Percentiles rank a stretch among this genome's conserved stretches.
Evolutionary conservation across 2,113 vertebrate genomes (phyloP).

Genomic region (Numida meleagris): DNA sequence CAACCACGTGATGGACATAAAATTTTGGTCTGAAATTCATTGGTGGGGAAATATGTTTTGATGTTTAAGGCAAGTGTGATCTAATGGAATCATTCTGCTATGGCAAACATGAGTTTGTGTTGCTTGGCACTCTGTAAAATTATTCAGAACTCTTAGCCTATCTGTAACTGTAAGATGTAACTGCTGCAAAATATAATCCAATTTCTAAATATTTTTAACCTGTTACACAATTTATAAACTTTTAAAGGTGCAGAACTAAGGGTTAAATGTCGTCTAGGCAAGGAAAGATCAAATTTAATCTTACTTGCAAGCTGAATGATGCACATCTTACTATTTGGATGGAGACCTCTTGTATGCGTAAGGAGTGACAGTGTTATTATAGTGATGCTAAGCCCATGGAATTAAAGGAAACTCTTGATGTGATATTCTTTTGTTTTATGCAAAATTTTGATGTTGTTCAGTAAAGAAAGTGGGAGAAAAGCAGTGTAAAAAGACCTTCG

Average conservation of each 20-base stretch:
- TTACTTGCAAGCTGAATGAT: background rate
- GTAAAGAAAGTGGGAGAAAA: background rate
- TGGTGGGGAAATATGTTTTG: conserved; percentile 32
- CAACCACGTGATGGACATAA: conserved; percentile 48
- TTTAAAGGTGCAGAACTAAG: background rate
- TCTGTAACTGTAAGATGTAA: conserved; percentile 12
- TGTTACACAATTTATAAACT: background rate
- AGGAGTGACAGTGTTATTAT: background rate
- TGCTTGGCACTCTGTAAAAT: background rate
- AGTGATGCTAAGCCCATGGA: background rate
- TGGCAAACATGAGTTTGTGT: conserved; percentile 6
- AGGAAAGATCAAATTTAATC: background rate
- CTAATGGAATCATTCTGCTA: conserved; percentile 22
- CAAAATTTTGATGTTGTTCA: background rate
- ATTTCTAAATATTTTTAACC: background rate
- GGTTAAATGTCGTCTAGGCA: background rate
- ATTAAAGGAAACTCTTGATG: background rate
- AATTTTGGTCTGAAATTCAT: conserved; percentile 62
- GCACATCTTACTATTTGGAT: background rate
- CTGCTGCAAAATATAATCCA: background rate
- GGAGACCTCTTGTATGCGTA: background rate
- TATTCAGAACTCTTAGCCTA: background rate
- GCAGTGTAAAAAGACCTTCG: background rate
- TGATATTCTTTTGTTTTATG: background rate
- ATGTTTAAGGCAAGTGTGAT: conserved; percentile 52